phyloP scores from a whole-genome alignment of 2,888 invertebrate species.

The Micropterix aruncella region DNA sequence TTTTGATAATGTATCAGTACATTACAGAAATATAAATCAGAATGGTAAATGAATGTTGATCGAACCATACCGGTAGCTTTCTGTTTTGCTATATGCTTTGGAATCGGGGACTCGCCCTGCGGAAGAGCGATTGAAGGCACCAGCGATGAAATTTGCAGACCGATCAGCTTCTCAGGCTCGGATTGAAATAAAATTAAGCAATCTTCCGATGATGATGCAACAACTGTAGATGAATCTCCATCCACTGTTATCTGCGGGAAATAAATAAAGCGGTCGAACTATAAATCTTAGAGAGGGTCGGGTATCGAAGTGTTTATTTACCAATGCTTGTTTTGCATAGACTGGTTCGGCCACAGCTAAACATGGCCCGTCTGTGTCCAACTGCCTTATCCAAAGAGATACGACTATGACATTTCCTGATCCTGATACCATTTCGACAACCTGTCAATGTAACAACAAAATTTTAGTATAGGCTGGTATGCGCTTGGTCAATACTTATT shows the following conservation, averaged over 20 bases:
- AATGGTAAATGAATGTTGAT: background rate
- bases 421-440: conserved; percentile 46
- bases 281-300: no score
- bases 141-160: conserved; percentile 31
- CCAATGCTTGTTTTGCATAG: conserved; percentile 41
- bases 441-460: conserved; percentile 23
- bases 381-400: conserved; percentile 48
- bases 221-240: conserved; percentile 25
- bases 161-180: conserved; percentile 34
- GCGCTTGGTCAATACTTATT: no score
- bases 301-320: conserved; percentile 17
- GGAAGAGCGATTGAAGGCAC: conserved; percentile 39
- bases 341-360: conserved; percentile 50
- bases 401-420: conserved; percentile 42
- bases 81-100: conserved; percentile 39
- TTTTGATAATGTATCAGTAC: no score
- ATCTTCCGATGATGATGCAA: conserved; percentile 26
- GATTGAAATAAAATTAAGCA: conserved; percentile 40
- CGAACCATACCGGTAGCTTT: conserved; percentile 38
- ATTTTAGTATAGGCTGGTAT: no score
- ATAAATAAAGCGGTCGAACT: no score
- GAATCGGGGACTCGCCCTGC: conserved; percentile 20
- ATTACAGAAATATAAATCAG: no score
- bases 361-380: conserved; percentile 42
- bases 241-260: conserved; percentile 26